Conservation (phyloP, 2,797 vertebrate species). For the Lutjanus argentimaculatus region DNA sequence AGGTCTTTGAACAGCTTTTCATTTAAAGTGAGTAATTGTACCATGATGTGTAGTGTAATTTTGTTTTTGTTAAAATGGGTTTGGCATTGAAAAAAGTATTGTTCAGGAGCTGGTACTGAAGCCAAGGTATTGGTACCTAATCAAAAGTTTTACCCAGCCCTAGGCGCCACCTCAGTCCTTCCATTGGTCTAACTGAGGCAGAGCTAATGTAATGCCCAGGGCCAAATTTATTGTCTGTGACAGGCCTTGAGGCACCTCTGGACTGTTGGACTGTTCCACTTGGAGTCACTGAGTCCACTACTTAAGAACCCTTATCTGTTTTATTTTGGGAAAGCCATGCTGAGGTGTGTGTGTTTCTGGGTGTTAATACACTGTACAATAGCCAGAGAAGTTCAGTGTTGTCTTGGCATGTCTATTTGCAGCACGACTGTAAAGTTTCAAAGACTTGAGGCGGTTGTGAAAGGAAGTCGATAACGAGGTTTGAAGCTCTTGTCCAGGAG, state of each 20-base stretch:
- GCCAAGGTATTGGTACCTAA: no score
- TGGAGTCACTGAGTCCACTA: slow-evolving; percentile 20
- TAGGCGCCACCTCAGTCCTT: background rate
- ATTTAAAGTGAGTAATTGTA: no score
- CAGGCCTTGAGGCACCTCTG: slow-evolving; percentile 1
- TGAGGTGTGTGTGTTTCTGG: slow-evolving; percentile 22
- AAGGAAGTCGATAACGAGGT: slow-evolving; percentile 16
- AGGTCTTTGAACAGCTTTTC: no score
- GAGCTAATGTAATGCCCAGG: background rate
- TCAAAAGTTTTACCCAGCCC: no score
- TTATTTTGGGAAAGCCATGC: slow-evolving; percentile 57
- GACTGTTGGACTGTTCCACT: slow-evolving; percentile 31
- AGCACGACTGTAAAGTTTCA: slow-evolving; percentile 41
- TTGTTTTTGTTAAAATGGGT: no score
- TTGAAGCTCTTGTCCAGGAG: slow-evolving; percentile 15
- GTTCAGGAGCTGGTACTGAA: no score
- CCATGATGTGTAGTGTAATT: no score
- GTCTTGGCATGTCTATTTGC: slow-evolving; percentile 49
- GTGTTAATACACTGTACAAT: slow-evolving; percentile 30
- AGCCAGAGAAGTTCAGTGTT: slow-evolving; percentile 39
- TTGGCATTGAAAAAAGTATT: no score
- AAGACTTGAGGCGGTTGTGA: slow-evolving; percentile 28
- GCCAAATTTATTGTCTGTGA: slow-evolving; percentile 23
- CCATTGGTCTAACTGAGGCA: background rate
- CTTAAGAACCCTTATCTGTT: slow-evolving; percentile 57